Conservation (phyloP, 2,113 vertebrate species). For the Alexandromys fortis region DNA sequence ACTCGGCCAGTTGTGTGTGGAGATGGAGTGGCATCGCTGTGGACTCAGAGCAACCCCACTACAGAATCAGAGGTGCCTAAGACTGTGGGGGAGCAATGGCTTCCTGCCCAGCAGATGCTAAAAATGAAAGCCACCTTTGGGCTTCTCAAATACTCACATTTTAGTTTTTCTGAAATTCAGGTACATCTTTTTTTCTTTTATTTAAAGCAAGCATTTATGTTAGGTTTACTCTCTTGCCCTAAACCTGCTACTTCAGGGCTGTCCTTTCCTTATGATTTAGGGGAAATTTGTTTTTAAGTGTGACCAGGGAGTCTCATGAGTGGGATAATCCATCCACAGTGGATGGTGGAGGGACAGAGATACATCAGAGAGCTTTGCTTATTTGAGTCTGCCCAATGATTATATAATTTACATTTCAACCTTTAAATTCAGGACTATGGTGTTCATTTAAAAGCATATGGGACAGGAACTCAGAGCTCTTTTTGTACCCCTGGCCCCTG, state of each 20-base stretch:
- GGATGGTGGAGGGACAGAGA: too few species aligned
- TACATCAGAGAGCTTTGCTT: too few species aligned
- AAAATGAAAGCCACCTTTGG: neutral
- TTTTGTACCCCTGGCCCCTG: neutral
- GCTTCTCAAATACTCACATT: slow-evolving; percentile 91
- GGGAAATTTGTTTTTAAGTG: neutral
- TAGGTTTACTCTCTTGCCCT: too few species aligned
- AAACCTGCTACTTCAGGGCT: neutral
- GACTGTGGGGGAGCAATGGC: neutral
- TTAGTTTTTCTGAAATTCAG: neutral
- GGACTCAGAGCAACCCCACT: neutral
- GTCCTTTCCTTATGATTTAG: neutral
- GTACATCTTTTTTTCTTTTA: neutral
- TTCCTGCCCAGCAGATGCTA: neutral
- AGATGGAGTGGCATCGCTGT: neutral
- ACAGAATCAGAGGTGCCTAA: neutral
- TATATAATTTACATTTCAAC: neutral
- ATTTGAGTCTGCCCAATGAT: neutral
- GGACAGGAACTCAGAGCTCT: too few species aligned
- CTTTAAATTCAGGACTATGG: neutral
- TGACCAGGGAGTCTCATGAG: neutral
- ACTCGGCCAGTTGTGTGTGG: neutral
- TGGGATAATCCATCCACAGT: too few species aligned
- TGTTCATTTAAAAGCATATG: neutral
- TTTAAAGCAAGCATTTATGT: neutral